These are phyloP conservation scores for Pan troglodytes DNA, from an alignment of 2,113 vertebrate species.

Conservation along the genomic window NHGRI_mPanTro3-v2.1_pri NC_072415.2:66531001-66531500, in stretches of 20 bases:
- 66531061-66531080: neutral
- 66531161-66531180: no score
- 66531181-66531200: fast-evolving
- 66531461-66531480: neutral
- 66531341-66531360: neutral
- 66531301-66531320: neutral
- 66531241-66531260: no score
- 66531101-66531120: neutral
- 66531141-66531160: no score
- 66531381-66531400: no score
- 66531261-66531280: no score
- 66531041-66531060: neutral
- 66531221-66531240: no score
- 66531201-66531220: neutral
- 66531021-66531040: neutral
- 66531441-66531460: neutral
- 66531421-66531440: neutral
- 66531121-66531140: neutral
- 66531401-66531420: fast-evolving
- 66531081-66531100: neutral
- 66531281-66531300: no score
- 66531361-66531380: neutral
- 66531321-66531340: no score
- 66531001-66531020: fast-evolving
- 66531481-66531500: neutral